Evolutionary conservation across 2,797 vertebrate genomes (phyloP), one percentile per base, ranked within the genome.

Genomic region (Urophycis tenuis): DNA sequence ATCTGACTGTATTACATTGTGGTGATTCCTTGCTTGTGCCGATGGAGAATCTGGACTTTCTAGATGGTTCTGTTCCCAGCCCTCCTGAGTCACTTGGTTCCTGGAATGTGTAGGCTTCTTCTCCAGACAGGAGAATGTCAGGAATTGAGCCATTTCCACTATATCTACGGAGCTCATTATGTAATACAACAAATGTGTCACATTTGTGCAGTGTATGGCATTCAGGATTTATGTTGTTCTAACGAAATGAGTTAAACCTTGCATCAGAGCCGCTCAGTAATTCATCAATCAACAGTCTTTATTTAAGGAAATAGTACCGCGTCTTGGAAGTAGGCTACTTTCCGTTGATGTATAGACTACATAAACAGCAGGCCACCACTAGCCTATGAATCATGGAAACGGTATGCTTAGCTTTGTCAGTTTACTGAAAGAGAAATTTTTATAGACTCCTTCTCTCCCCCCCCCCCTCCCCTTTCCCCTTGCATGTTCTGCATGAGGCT

Each of bases 401-500:
- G 53, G 53, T 60, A 60, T 60, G 53, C 53, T 60, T 60, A 60
- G 53, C 22, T 22, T 60, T 60, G 53, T 60, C 53, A 60, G 53
- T 60, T 60, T 60, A 60, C 53, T 60, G 53, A 60, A 60, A 60
- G 53, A 19, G 53, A 60, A 1, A 60, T 70, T 70, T 70, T 70
- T 70, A 30, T 70, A 70, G 31, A 45, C 35, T 70, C 29, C 31
- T 70, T 70, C 22, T 22, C 60, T 7, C 60, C 6, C 64, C 53
- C 36, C 36, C 36, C 36, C 36, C 41, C 15, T 17, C 41, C 19
- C 72, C 71, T 78, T 75, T 73, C 85, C 80, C 80, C 32, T 81
- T 39, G 15, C 34, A 14, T 74, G 71, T 39, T 53, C 30, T 69
- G 78, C 70, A 78, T 75, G 25, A 74, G 49, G 34, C 41, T n/a